A percentile compares a stretch with the other conserved stretches of the same genome.
Evolutionary conservation across 30 jellyfish, hydroid and myxozoan genomes (phyloP).

Genomic region (Haliclystus octoradiatus): DNA sequence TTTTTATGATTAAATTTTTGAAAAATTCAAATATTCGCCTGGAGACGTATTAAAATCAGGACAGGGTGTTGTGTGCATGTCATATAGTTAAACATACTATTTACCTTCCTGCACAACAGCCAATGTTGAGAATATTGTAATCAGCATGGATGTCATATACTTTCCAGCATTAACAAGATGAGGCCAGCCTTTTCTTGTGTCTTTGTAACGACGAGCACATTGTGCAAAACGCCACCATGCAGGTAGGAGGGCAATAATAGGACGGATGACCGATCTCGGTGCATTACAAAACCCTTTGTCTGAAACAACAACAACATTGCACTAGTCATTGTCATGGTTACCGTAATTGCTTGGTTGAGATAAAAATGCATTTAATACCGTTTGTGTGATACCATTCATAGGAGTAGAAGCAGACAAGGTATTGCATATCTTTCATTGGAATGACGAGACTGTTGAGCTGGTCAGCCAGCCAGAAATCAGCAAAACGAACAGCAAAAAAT

Average conservation of each 20-base stretch:
- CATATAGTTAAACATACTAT: too few relatives aligned
- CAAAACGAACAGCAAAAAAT: slow-evolving; percentile 63
- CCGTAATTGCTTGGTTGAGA: too few relatives aligned
- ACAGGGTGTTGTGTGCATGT: too few relatives aligned
- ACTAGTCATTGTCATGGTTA: too few relatives aligned
- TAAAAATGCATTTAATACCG: too few relatives aligned
- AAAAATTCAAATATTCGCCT: too few relatives aligned
- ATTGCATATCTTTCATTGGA: slow-evolving; percentile 81
- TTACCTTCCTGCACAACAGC: slow-evolving; percentile 72
- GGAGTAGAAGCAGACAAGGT: slow-evolving; percentile 59
- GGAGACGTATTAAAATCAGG: too few relatives aligned
- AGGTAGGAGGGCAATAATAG: slow-evolving; percentile 81
- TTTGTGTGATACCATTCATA: slow-evolving; percentile 76
- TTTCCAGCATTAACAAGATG: slow-evolving; percentile 97
- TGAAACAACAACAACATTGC: slow-evolving; percentile 4
- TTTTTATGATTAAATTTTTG: too few relatives aligned
- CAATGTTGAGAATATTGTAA: slow-evolving; percentile 69
- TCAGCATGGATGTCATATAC: slow-evolving; percentile 81
- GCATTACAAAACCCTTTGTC: slow-evolving; percentile 66
- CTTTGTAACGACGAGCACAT: slow-evolving; percentile 91
- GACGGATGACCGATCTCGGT: slow-evolving; percentile 65
- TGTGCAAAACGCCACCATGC: slow-evolving; percentile 99
- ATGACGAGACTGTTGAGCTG: slow-evolving; percentile 90
- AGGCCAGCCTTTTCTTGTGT: slow-evolving; percentile 88
- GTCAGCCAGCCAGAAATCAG: slow-evolving; percentile 99